Evolutionary conservation across 2,113 vertebrate genomes (phyloP), one percentile per base, ranked within the genome.

Genomic region (Thalassarche chlororhynchos): DNA sequence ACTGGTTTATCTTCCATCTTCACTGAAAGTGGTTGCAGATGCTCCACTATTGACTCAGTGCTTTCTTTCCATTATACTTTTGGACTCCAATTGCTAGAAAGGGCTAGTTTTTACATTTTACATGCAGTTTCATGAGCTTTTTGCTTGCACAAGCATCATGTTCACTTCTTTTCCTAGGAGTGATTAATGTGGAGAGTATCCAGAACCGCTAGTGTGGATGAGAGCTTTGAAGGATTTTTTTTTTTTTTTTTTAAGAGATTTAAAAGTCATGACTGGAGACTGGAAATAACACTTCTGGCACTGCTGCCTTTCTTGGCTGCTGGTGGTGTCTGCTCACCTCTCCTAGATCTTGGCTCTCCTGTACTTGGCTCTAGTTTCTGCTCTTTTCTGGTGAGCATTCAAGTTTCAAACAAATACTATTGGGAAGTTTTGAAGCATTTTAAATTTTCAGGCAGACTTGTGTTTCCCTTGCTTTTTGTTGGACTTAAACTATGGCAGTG

Each of bases 1-100:
- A n/a, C 26, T 52, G 49, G 28, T 81, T 92, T 91, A 87, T 95
- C 76, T 90, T 88, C 86, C 31, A 54, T 91, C 72, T 94, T 93
- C 62, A 17, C 72, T 76, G 32, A 87, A 96, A 95, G 47, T 85
- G 62, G 36, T 78, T 95, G 75, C 97, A 98, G 92, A 95, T 93
- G 88, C 80, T 84, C 28, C 6, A 4, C 19, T 84, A 52, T 96
- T 93, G 94, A 93, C 52, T 91, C 44, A 66, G 52, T 91, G 40
- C n/a, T 90, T 88, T 81, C 38, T 85, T 96, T 87, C 87, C 60
- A 47, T 89, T 85, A 51, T 65, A n/a, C 47, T 82, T 88, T 57
- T 68, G 77, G 81, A 61, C 38, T 89, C 42, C 4, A 72, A 72
- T 89, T 69, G 52, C 70, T 89, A 61, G 36, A 44, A 85, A 28